Percentiles rank a stretch among this genome's conserved stretches.
Conservation (phyloP, 2,113 vertebrate species). For the Indicator maculatus region DNA sequence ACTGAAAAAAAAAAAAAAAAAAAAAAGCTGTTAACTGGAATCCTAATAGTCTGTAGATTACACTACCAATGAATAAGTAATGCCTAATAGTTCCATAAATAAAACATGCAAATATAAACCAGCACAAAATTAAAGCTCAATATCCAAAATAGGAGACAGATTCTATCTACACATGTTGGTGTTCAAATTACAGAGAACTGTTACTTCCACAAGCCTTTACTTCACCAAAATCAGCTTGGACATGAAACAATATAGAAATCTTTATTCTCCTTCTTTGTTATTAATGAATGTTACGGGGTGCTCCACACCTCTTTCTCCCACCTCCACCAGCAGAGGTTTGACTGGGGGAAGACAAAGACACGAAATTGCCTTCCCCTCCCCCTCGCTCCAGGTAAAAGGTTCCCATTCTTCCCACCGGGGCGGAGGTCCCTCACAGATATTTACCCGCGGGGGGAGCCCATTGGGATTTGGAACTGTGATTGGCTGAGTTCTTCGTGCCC, state of each 20-base stretch:
- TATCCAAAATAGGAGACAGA: not conserved
- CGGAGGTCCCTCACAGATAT: too few species aligned
- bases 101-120: not conserved
- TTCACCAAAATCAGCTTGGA: not conserved
- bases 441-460: too few species aligned
- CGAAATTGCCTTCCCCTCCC: too few species aligned
- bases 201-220: not conserved
- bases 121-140: not conserved
- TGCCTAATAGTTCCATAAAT: not conserved
- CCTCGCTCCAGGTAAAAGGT: too few species aligned
- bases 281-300: not conserved
- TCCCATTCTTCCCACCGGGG: too few species aligned
- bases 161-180: not conserved
- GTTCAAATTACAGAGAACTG: not conserved
- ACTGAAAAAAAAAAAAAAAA: not conserved
- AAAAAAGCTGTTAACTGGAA: not conserved
- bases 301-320: too few species aligned
- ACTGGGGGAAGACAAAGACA: too few species aligned
- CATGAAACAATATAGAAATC: not conserved
- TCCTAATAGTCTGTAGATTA: not conserved
- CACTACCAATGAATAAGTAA: not conserved
- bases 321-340: too few species aligned
- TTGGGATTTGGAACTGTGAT: too few species aligned
- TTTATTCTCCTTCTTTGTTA: not conserved
- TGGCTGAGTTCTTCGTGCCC: too few species aligned